Evolutionary conservation across 2,888 invertebrate species (phyloP), one percentile per base, ranked within the genome.

Genomic region (Sphecodes monilicornis): DNA sequence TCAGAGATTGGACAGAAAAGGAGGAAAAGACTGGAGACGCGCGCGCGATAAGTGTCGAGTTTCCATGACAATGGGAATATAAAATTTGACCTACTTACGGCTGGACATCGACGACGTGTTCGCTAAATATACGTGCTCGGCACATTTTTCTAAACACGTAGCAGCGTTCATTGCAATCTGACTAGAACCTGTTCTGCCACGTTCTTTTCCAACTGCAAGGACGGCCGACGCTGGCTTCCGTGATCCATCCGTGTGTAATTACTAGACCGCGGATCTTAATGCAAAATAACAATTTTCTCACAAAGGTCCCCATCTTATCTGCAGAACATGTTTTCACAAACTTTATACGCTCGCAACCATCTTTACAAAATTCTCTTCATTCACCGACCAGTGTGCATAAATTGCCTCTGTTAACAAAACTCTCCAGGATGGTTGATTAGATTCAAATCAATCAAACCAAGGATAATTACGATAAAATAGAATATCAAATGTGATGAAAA

Each of bases 51-150:
- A 69, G 64, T 46, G 46, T 36, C 72, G 69, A 76, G 72, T 76
- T 76, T 74, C 76, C 74, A 76, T 75, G 80, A 82, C 82, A 66
- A 77, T 85, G 78, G 78, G 76, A 36, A 80, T 18, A 69, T 86
- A 87, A 88, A 80, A 85, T 89, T 88, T 79, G 82, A 82, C 74
- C 84, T 86, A 88, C 87, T 91, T 87, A 87, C 85, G 74, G 69
- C 50, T 70, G 70, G 71, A 60, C 46, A 80, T 60, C 41, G 22
- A 57, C 32, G 60, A 70, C 60, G 75, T 70, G 57, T 66, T 82
- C 78, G 68, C 89, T 91, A 88, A 90, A 90, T 88, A 90, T 88
- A 85, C 83, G 85, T 85, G 84, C 79, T 85, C 82, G 78, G 78
- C 87, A 87, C 82, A 87, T 89, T 89, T 91, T 86, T 76, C 46